Base-by-base conservation (phyloP, 2,113 vertebrate genomes). In the Acinonyx jubatus region DNA sequence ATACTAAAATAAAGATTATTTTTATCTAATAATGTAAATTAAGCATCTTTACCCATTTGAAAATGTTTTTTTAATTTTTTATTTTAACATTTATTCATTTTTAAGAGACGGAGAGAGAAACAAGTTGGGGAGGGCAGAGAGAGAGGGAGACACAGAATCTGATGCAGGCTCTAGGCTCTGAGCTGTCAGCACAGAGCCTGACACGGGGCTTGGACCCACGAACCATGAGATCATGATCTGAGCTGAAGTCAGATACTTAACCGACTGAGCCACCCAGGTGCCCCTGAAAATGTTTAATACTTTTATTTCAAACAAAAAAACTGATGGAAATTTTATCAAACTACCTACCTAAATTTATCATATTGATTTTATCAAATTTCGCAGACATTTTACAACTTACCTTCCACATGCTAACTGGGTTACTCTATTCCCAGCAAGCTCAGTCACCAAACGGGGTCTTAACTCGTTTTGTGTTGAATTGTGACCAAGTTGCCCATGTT, bases 401-500 rank as follows among this genome's bases (percentile, higher is more conserved):
- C 99, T 99, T 96, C 99, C 99, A 6, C 99, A 99, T 31, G 97
- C 98, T 86, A 99, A 57, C 68, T 95, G 97, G 0, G 98, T 98
- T 94, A 99, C 99, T 96, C 68, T 97, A 33, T 79, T 93, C 4
- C 79, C 96, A 74, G 9, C 2, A 2, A 98, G 92, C 16, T 63
- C 87, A 63, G 94, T 82, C 87, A 99, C 99, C 85, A 99, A 55
- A 21, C 98, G 96, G 96, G 99, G 99, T 4, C 5, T 79, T 63
- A 98, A 79, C 73, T 99, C 91, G 57, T 97, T 98, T 69, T 0
- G 91, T 7, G 97, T 98, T 48, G 98, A 98, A 96, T 98, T 98
- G 97, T 99, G 99, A 82, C 99, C 99, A 1, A 99, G 98, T n/a
- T 99, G 99, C n/a, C 99, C 99, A n/a, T 97, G 95, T 25, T 92